phyloP scores from a whole-genome alignment of 2,888 invertebrate species.

The Alviniconcha strummeri region DNA sequence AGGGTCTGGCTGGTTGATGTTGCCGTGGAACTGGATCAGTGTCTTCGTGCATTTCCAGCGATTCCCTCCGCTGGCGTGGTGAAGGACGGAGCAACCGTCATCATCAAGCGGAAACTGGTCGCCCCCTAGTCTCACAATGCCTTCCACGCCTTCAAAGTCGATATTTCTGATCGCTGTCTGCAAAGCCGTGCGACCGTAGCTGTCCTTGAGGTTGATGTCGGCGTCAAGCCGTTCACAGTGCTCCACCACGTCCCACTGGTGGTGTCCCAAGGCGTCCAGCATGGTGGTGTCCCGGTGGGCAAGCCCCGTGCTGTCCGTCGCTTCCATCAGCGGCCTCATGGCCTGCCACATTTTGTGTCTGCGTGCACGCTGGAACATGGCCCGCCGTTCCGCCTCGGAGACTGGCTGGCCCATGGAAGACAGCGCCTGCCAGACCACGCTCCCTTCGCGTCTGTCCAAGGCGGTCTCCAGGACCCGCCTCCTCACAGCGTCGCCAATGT shows the following conservation, averaged over 20 bases:
- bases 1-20: not conserved
- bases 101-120: not conserved
- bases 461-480: slow-evolving; percentile 6
- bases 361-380: not conserved
- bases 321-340: not conserved
- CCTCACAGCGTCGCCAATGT: not conserved
- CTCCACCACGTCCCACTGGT: slow-evolving; percentile 17
- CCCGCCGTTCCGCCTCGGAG: not conserved
- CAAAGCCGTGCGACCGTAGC: not conserved
- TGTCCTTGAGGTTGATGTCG: slow-evolving; percentile 15
- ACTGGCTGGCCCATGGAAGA: not conserved
- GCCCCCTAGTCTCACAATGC: not conserved
- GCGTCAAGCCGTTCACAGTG: not conserved
- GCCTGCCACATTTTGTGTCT: slow-evolving; percentile 8
- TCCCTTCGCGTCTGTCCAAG: slow-evolving; percentile 4
- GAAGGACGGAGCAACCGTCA: too few species aligned
- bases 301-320: not conserved
- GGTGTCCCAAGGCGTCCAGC: slow-evolving; percentile 15
- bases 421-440: not conserved
- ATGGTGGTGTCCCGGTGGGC: not conserved
- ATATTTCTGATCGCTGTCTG: not conserved
- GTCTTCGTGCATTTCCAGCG: not conserved
- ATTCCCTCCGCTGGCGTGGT: not conserved
- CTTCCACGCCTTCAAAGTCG: not conserved
- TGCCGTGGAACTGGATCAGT: not conserved